Evolutionary conservation across 2,888 invertebrate species (phyloP).

Genomic region (Sesia apiformis): DNA sequence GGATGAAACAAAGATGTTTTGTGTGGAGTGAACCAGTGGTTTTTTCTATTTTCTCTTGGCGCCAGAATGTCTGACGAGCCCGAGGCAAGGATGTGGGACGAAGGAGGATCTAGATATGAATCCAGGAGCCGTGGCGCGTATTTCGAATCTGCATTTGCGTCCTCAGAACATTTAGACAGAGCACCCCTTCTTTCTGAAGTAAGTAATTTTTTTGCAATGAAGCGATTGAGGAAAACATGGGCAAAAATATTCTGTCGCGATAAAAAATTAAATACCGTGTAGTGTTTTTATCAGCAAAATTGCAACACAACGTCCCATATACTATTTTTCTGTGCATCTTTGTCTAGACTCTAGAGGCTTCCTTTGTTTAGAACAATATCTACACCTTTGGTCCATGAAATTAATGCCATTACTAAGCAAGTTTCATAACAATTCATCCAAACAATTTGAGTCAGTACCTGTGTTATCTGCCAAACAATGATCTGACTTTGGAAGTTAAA

Average conservation of each 20-base stretch:
- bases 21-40: conserved; percentile 11
- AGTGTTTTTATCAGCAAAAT: background rate
- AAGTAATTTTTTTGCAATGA: conserved; percentile 9
- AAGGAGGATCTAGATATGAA: conserved; percentile 54
- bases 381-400: no score
- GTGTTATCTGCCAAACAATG: no score
- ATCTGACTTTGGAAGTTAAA: no score
- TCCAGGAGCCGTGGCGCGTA: conserved; percentile 46
- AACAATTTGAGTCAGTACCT: no score
- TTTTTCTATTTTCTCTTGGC: conserved; percentile 20
- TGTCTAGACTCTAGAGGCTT: no score
- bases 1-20: conserved; percentile 18
- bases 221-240: background rate
- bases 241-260: background rate
- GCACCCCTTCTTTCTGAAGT: conserved; percentile 65
- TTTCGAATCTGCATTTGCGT: conserved; percentile 60
- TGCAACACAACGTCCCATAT: no score
- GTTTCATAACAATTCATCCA: no score
- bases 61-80: conserved; percentile 72
- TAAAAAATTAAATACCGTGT: background rate
- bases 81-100: conserved; percentile 69
- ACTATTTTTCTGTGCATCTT: no score
- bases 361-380: no score
- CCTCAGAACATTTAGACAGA: conserved; percentile 59
- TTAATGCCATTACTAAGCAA: no score